Evolutionary conservation across 2,113 vertebrate genomes (phyloP).

Genomic region (Hipposideros armiger): DNA sequence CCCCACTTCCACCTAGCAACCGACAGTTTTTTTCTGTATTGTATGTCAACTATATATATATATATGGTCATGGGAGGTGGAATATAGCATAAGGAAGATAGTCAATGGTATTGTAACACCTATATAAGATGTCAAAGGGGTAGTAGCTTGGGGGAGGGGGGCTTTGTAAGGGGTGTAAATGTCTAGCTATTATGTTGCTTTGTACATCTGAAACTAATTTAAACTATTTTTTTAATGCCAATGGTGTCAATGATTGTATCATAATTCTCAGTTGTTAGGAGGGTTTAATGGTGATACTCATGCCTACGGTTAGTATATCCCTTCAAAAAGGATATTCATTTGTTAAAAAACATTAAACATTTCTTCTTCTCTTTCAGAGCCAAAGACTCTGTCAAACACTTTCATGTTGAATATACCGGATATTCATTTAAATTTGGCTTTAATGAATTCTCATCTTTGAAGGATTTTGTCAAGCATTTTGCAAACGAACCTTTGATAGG

Average conservation of each 20-base stretch:
- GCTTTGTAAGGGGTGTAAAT: too few species aligned
- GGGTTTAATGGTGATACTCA: neutral
- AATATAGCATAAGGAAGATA: too few species aligned
- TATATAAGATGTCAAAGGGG: too few species aligned
- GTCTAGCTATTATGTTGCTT: too few species aligned
- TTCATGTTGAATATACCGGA: conserved; percentile 91
- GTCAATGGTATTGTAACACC: too few species aligned
- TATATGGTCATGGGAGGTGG: too few species aligned
- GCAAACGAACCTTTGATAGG: conserved; percentile 98
- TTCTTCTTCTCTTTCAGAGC: conserved; percentile 88
- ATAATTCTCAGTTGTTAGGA: neutral
- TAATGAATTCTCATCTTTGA: conserved; percentile 93
- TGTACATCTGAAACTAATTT: too few species aligned
- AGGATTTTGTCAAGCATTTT: conserved; percentile 95
- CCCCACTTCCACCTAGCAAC: too few species aligned
- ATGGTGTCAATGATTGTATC: neutral
- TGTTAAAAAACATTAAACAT: neutral
- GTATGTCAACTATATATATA: too few species aligned
- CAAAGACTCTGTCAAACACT: conserved; percentile 98
- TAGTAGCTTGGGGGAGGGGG: too few species aligned
- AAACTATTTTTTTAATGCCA: neutral
- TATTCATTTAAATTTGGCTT: conserved; percentile 94
- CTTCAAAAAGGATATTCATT: neutral
- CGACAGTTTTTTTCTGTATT: too few species aligned
- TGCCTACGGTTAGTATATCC: neutral